A percentile compares a stretch with the other conserved stretches of the same genome.
Conservation (phyloP, 2,888 invertebrate species). For the Microctonus hyperodae region DNA sequence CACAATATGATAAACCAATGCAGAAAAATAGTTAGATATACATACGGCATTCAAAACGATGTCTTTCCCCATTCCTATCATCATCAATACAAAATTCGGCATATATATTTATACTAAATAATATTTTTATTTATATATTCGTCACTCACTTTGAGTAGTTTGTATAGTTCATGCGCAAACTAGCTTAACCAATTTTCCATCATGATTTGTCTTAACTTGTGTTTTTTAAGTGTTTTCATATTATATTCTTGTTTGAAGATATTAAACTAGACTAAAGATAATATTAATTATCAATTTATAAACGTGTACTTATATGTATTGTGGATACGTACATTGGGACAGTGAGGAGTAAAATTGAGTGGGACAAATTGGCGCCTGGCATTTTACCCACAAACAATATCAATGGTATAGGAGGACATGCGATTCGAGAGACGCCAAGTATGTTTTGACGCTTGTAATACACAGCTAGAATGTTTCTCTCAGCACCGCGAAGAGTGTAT, state of each 20-base stretch:
- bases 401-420: background rate
- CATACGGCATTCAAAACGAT: constrained; percentile 11
- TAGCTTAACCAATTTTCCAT: no score
- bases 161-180: no score
- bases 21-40: constrained; percentile 12
- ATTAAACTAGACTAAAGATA: constrained; percentile 17
- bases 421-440: constrained; percentile 39
- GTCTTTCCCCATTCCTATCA: background rate
- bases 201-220: no score
- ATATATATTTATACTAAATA: no score
- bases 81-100: background rate
- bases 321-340: constrained; percentile 4
- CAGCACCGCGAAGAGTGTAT: background rate
- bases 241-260: constrained; percentile 12
- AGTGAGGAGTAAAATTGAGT: constrained; percentile 27
- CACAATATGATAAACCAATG: constrained; percentile 27
- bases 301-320: no score
- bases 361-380: constrained; percentile 31
- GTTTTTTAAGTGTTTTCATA: no score
- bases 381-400: constrained; percentile 8
- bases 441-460: constrained; percentile 39
- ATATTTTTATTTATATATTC: background rate
- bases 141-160: no score
- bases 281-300: no score
- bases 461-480: constrained; percentile 11